A percentile compares a stretch with the other conserved stretches of the same genome.
phyloP scores from a whole-genome alignment of 1,140 invertebrate species.

The Polypedilum vanderplanki region DNA sequence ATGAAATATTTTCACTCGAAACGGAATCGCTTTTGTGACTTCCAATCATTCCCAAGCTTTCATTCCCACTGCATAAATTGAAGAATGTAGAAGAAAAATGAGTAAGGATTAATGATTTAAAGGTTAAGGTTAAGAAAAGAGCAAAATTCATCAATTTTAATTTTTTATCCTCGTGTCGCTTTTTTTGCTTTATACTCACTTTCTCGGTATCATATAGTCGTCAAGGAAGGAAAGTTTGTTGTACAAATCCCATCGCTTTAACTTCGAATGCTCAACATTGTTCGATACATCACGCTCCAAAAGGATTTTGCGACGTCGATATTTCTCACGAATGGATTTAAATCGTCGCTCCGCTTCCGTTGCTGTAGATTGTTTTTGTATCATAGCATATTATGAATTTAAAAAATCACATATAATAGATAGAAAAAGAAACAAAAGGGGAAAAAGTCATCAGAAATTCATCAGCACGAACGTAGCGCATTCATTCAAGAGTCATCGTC shows the following conservation, averaged over 20 bases:
- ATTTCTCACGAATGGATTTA: constrained; percentile 21
- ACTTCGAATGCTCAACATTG: constrained; percentile 14
- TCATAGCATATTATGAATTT: not conserved
- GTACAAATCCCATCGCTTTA: constrained; percentile 17
- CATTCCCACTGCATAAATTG: not conserved
- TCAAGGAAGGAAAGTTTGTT: not conserved
- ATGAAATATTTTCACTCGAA: constrained; percentile 16
- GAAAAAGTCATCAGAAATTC: constrained; percentile 4
- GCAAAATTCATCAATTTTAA: not conserved
- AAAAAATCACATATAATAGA: not conserved
- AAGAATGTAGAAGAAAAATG: not conserved
- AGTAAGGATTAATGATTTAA: not conserved
- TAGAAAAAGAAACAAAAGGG: not conserved
- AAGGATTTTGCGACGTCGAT: constrained; percentile 12
- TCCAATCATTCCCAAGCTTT: constrained; percentile 7
- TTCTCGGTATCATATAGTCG: constrained; percentile 10
- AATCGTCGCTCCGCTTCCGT: constrained; percentile 23
- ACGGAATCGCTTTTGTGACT: not conserved
- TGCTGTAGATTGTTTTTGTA: not conserved
- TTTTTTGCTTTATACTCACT: not conserved
- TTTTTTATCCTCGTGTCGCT: not conserved
- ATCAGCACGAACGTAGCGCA: not conserved
- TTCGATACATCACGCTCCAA: constrained; percentile 21
- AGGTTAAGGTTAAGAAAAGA: not conserved
- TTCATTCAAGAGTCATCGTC: not conserved